Evolutionary conservation across 1,140 invertebrate species (phyloP).

Genomic region (Zaprionus ghesquierei): DNA sequence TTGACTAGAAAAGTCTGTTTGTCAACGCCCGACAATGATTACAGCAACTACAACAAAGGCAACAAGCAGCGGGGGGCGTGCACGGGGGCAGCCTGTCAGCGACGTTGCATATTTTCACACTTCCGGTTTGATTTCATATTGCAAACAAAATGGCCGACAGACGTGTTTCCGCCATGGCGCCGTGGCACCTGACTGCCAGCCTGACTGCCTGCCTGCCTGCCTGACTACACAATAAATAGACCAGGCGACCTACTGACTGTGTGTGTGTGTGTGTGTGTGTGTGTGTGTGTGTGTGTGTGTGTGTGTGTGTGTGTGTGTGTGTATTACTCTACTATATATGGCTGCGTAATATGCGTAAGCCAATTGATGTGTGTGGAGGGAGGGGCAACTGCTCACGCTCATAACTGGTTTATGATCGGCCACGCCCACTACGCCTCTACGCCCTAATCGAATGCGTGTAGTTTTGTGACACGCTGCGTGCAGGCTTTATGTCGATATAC

Average conservation of each 20-base stretch:
- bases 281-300: too few species aligned
- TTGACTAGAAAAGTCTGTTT: conserved; percentile 36
- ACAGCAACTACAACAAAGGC: conserved; percentile 22
- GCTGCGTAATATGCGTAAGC: conserved; percentile 29
- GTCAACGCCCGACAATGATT: conserved; percentile 45
- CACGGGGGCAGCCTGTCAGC: not conserved
- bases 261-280: not conserved
- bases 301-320: too few species aligned
- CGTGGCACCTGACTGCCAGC: conserved; percentile 42
- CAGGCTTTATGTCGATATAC: conserved; percentile 13
- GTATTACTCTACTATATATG: not conserved
- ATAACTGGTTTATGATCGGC: conserved; percentile 36
- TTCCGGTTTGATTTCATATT: conserved; percentile 77
- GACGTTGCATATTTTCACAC: conserved; percentile 73
- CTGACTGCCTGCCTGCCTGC: not conserved
- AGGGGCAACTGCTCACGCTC: not conserved
- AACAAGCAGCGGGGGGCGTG: not conserved
- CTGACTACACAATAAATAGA: not conserved
- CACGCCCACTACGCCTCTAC: not conserved
- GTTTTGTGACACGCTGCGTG: conserved; percentile 42
- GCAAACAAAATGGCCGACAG: conserved; percentile 76
- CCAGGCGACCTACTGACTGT: not conserved
- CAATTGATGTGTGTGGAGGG: too few species aligned
- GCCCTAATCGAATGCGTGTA: conserved; percentile 59
- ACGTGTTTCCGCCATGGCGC: conserved; percentile 65